Evolutionary conservation across 2,888 invertebrate species (phyloP).

Genomic region (Ormyrus labotus): DNA sequence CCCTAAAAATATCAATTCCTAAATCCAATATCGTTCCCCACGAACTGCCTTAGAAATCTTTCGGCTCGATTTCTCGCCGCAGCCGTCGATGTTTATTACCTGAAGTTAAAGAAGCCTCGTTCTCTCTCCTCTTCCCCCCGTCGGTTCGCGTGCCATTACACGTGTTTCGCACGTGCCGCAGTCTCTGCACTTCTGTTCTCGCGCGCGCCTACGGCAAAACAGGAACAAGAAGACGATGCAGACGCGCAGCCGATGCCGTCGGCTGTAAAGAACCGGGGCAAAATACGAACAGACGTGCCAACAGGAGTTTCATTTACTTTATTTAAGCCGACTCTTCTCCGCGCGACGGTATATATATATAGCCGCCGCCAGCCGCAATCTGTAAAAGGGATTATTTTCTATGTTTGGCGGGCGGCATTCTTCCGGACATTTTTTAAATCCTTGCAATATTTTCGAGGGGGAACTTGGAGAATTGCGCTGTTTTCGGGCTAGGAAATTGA

Average conservation of each 20-base stretch:
- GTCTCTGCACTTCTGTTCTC: constrained; percentile 2
- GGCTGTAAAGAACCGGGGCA: neutral
- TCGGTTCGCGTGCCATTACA: neutral
- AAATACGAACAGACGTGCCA: constrained; percentile 4
- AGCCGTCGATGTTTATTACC: constrained; percentile 18
- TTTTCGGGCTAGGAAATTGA: no score
- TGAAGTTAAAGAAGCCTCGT: neutral
- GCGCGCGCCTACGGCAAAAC: neutral
- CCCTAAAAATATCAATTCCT: no score
- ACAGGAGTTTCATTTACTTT: constrained; percentile 14
- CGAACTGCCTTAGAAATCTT: neutral
- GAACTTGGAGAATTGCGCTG: no score
- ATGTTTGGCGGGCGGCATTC: neutral
- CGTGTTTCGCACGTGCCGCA: constrained; percentile 24
- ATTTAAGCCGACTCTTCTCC: neutral
- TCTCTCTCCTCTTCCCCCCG: neutral
- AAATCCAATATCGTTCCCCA: neutral
- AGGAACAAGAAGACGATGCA: constrained; percentile 1
- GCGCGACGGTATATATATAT: no score
- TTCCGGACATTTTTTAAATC: neutral
- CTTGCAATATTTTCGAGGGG: neutral
- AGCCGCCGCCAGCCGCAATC: neutral
- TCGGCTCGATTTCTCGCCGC: constrained; percentile 14
- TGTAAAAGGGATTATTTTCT: neutral
- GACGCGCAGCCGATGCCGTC: neutral